Evolutionary conservation across 64 coral and sea anemone genomes (phyloP), one percentile per base, ranked within the genome.

Genomic region (Montipora efflorescens): DNA sequence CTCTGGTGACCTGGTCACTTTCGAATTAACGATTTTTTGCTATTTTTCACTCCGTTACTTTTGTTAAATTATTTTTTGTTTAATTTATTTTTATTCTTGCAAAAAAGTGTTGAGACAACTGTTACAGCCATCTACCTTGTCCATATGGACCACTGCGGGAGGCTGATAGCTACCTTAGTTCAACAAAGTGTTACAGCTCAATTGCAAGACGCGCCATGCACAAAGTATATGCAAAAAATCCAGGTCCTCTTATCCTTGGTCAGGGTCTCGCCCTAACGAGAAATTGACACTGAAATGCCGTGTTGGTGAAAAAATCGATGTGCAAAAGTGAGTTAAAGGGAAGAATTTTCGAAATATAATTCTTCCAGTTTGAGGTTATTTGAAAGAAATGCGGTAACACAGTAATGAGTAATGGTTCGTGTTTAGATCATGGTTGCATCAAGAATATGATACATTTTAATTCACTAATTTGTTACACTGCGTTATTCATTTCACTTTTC

Each of bases 101-200:
- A n/a, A n/a, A n/a, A n/a, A n/a, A n/a, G n/a, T n/a, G 45, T 21
- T 15, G 82, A 86, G n/a, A 64, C 82, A 46, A 86, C 82, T 22
- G 44, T 69, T 50, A 16, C 68, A 50, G 82, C 82, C 0, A 64
- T 86, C 0, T 45, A 86, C 82, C 49, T 86, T 71, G 82, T 86
- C 28, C 61, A 86, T 9, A 69, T 86, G 82, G 59, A 86, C 48
- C 62, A 71, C 15, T 67, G 61, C 59, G 82, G 82, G 45, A n/a
- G 66, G 46, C 49, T 86, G n/a, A 64, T 86, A 9, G 48, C 82
- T 4, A 86, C 82, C 23, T 86, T 64, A 43, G 45, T 86, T 70
- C 82, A 86, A 86, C 82, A 86, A 71, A 86, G 62, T 71, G 66
- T 86, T 64, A 19, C 68, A 86, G 36, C 44, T 86, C 8, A 86